Evolutionary conservation across 2,888 invertebrate species (phyloP).

Genomic region (Steinernema carpocapsae): DNA sequence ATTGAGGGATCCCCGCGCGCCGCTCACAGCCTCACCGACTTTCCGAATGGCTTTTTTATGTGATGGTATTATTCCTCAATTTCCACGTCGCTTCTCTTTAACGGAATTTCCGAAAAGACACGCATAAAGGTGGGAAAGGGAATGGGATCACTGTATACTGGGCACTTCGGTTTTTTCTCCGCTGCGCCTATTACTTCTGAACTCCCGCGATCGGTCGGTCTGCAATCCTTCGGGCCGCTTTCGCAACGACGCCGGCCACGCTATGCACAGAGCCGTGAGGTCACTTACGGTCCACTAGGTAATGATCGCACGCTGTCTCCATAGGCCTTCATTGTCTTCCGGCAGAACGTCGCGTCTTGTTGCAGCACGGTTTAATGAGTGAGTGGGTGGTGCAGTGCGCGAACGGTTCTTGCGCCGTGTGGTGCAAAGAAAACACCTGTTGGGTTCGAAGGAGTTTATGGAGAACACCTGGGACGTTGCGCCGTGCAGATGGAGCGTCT

Average conservation of each 20-base stretch:
- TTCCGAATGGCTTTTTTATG: constrained; percentile 29
- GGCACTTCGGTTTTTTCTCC: no score
- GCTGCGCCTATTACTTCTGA: no score
- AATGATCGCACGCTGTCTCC: background rate
- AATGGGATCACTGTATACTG: constrained; percentile 2
- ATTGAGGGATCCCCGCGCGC: constrained; percentile 29
- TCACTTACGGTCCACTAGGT: constrained; percentile 24
- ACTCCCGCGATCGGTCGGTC: no score
- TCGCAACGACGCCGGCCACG: background rate
- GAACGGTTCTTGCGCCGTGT: background rate
- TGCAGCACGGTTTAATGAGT: background rate
- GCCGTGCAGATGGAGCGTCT: background rate
- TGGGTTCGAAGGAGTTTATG: background rate
- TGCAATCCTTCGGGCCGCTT: background rate
- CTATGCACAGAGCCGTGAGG: background rate
- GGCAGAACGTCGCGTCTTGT: background rate
- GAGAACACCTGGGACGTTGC: constrained; percentile 24
- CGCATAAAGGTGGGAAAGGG: constrained; percentile 27
- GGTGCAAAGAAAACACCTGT: constrained; percentile 25
- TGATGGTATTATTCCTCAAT: constrained; percentile 24
- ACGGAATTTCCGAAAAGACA: constrained; percentile 5
- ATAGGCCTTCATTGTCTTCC: constrained; percentile 26
- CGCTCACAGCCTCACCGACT: constrained; percentile 17
- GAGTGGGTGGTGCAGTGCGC: constrained; percentile 7
- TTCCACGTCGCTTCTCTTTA: constrained; percentile 25